A percentile compares a stretch with the other conserved stretches of the same genome.
These are phyloP conservation scores for Mellilla xanthometata DNA, from an alignment of 2,888 invertebrate genomes.

Conservation along the genomic window DNA sequence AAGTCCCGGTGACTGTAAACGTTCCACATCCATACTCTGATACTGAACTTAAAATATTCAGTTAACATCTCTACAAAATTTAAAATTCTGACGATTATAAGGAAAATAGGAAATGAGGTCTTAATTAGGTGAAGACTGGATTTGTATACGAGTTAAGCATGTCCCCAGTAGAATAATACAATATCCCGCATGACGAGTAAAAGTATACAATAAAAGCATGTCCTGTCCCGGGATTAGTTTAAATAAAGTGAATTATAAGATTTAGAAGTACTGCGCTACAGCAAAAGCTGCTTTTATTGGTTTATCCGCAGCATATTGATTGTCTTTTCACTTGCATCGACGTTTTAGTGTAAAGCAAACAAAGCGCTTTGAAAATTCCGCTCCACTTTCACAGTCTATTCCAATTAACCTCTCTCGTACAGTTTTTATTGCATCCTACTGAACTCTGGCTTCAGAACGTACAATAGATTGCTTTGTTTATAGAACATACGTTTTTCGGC, in stretches of 20 bases:
- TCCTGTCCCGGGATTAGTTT: too few species aligned
- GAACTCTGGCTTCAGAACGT: neutral
- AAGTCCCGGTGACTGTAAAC: conserved; percentile 41
- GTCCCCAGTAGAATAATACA: too few species aligned
- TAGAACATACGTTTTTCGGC: conserved; percentile 57
- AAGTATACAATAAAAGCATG: too few species aligned
- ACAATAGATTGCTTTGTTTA: conserved; percentile 56
- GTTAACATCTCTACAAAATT: too few species aligned
- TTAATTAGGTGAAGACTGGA: too few species aligned
- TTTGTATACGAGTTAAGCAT: too few species aligned
- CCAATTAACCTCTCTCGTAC: conserved; percentile 39
- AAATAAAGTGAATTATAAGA: too few species aligned
- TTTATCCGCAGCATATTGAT: conserved; percentile 31
- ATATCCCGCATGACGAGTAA: too few species aligned
- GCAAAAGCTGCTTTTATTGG: conserved; percentile 31
- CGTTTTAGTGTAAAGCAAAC: conserved; percentile 22
- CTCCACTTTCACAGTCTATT: conserved; percentile 41
- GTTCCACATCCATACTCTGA: conserved; percentile 40
- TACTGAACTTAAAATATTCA: too few species aligned
- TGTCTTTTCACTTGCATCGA: conserved; percentile 22
- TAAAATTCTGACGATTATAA: too few species aligned
- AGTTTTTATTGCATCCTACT: conserved; percentile 26
- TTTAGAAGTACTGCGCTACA: too few species aligned
- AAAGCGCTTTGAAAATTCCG: conserved; percentile 41
- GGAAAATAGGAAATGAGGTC: too few species aligned